Base-by-base conservation (phyloP, 2,113 vertebrate species). In the Hemiprocne comata region DNA sequence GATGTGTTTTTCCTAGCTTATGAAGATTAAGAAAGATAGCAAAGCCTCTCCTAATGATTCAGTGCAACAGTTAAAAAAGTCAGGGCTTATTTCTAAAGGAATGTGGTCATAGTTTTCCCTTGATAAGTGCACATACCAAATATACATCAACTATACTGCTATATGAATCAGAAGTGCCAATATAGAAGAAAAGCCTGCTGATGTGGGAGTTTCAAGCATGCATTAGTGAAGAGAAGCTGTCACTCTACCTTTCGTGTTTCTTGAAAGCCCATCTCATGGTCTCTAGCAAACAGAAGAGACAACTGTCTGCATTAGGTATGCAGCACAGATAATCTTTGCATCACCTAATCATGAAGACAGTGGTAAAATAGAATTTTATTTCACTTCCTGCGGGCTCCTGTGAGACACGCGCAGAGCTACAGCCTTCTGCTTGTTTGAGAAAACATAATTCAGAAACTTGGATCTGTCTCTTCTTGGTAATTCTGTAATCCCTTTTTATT, bases 81-180 rank as follows among this genome's bases (percentile, higher is more conserved):
- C 60, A 55, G 29, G 25, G 26, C 13, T 76, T 87, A 82, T 85
- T 93, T 91, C 87, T 82, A 79, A 66, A 17, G 40, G 9, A 24
- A 85, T 91, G 24, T 61, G 62, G 29, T 93, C 60, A 81, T 24
- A 60, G 19, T 78, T 89, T 92, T 96, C 70, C 46, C 42, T 64
- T 84, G 81, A 7, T 79, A 69, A 19, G 17, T 71, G 55, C 33
- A 58, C 54, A 24, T 53, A 69, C 38, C 33, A 34, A 40, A 36
- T 46, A 57, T 51, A 71, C 18, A 60, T 91, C 17, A 2, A 28
- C 51, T 14, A 6, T 12, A 55, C 11, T 85, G 70, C 57, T 48
- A 31, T 60, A 78, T 94, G 91, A 74, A 85, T 93, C 77, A 93
- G 76, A 75, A 62, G 51, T 42, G 28, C 26, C 69, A 40, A 4